A percentile compares a stretch with the other conserved stretches of the same genome.
These are phyloP conservation scores for Coendou prehensilis DNA, from an alignment of 2,797 vertebrate genomes.

Conservation along the genomic window DNA sequence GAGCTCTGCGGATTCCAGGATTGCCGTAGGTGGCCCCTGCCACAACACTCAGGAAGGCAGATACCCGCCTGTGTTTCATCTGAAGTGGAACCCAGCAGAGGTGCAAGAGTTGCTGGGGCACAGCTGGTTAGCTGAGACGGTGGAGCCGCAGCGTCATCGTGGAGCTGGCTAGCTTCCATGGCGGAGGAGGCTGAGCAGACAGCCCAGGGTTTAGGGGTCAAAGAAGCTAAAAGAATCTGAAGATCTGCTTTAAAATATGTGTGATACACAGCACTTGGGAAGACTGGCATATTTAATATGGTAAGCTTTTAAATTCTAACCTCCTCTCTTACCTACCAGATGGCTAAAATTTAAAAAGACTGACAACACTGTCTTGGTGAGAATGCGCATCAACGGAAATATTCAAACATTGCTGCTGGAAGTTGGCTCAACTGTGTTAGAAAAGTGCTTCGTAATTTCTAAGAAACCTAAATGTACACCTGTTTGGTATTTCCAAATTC, in stretches of 20 bases:
- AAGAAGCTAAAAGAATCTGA: neutral
- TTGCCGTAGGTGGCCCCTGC: accelerated
- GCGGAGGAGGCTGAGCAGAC: neutral
- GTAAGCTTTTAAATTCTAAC: constrained; percentile 14
- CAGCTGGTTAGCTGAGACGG: neutral
- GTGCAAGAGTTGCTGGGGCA: neutral
- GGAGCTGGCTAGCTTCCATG: neutral
- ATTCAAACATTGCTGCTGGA: neutral
- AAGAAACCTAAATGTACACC: neutral
- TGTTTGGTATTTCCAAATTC: neutral
- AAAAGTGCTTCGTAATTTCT: constrained; percentile 9
- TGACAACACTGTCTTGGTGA: neutral
- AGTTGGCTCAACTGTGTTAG: neutral
- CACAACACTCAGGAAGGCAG: neutral
- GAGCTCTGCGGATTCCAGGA: neutral
- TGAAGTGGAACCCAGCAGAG: neutral
- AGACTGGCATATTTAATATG: neutral
- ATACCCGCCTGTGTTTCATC: no score
- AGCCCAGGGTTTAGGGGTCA: neutral
- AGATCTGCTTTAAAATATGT: neutral
- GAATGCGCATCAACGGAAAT: neutral
- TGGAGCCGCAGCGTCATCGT: accelerated
- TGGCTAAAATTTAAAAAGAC: neutral
- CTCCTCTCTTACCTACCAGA: neutral
- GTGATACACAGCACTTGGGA: neutral